Evolutionary conservation across 2,888 invertebrate species (phyloP), one percentile per base, ranked within the genome.

Genomic region (Gisinianus flammeolus): DNA sequence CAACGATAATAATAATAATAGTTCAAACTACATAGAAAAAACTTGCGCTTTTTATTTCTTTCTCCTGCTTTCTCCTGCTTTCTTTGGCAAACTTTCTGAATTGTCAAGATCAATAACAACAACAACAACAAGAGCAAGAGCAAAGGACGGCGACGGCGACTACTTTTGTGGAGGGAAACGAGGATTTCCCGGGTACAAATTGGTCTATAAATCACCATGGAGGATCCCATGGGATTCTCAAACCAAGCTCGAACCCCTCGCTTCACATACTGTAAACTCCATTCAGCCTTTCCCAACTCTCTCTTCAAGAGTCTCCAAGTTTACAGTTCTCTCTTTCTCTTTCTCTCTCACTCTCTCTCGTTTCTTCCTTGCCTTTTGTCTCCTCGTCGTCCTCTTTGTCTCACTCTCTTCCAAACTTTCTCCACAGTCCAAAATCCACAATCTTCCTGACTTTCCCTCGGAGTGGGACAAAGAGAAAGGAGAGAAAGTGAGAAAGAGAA

Each of bases 311-410:
- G 54, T n/a, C 8, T 54, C 16, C 8, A 54, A 54, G 3, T n/a
- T n/a, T 54, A 16, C 54, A 44, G 16, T 44, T 44, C 44, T 44
- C 62, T 22, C 24, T n/a, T 64, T 44, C 66, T 66, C 66, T 19
- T 62, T 30, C 54, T 31, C 30, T 24, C 54, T 35, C 70, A n/a
- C 70, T 22, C 35, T 35, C 70, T 44, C 70, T 22, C 52, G n/a
- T 19, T 64, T 19, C 19, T 19, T 64, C 64, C 19, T 24, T 54
- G 54, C 26, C n/a, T 52, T 26, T 26, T 26, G 16, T 5, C 6
- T 71, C 4, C 72, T 52, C 24, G n/a, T 54, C 54, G 78, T 69
- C 72, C 69, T 69, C 69, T 74, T 74, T 75, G 74, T 58, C 67
- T 44, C 44, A n/a, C n/a, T n/a, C n/a, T n/a, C n/a, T n/a, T n/a